These are phyloP conservation scores for Paramormyrops hopkinsi DNA, from an alignment of 2,797 vertebrate species.

Conservation along the genomic window DNA sequence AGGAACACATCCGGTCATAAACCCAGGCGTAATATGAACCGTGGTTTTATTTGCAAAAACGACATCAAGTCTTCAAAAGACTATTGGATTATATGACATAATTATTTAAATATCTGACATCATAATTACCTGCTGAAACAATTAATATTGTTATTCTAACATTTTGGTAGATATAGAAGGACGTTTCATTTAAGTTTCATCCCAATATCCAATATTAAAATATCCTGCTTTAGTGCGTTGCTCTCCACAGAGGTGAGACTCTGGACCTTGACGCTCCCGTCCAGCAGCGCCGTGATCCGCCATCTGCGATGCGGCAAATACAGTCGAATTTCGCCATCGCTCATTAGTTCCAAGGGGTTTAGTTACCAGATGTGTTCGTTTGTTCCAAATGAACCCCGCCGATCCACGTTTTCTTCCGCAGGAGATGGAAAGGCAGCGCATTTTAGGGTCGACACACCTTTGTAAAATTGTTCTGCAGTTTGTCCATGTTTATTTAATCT, in stretches of 20 bases:
- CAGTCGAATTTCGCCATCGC: not conserved
- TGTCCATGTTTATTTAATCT: constrained; percentile 6
- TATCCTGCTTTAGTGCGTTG: not conserved
- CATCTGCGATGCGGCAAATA: not conserved
- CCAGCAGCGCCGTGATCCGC: not conserved
- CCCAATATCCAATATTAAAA: not conserved
- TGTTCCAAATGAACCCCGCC: not conserved
- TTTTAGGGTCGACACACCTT: not conserved
- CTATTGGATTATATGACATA: constrained; percentile 1
- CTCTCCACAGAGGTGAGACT: not conserved
- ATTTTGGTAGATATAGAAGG: not conserved
- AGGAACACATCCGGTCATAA: not conserved
- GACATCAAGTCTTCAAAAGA: constrained; percentile 13
- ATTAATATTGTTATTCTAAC: constrained; percentile 3
- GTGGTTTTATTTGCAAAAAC: constrained; percentile 16
- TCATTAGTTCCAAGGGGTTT: constrained; percentile 8
- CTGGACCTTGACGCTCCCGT: not conserved
- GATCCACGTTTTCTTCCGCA: not conserved
- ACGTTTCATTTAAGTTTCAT: not conserved
- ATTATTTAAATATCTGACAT: constrained; percentile 15
- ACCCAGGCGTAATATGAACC: not conserved
- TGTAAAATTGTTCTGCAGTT: not conserved
- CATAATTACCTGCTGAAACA: not conserved
- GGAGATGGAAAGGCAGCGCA: not conserved
- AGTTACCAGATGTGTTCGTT: not conserved